phyloP scores from a whole-genome alignment of 2,797 vertebrate genomes.

The Pantherophis vulpinus region DNA sequence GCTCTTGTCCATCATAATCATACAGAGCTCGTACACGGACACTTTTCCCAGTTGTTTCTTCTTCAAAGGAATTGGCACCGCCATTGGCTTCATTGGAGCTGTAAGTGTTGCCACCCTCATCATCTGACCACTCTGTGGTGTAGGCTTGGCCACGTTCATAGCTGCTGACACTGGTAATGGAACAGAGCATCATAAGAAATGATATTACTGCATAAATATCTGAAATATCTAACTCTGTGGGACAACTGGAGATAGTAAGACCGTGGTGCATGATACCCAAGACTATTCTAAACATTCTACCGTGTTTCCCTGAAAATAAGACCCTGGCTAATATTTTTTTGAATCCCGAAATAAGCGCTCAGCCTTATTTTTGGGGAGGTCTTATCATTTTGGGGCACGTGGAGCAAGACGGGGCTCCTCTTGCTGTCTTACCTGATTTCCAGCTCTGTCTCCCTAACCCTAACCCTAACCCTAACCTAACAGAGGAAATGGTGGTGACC shows the following conservation, averaged over 20 bases:
- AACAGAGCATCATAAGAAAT: neutral
- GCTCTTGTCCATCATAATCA: constrained; percentile 96
- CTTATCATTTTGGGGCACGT: too few relatives aligned
- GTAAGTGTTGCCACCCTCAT: constrained; percentile 85
- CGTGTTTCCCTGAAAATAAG: too few relatives aligned
- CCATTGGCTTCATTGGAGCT: constrained; percentile 88
- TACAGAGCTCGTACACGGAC: constrained; percentile 92
- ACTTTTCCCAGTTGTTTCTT: constrained; percentile 77
- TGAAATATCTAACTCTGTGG: neutral
- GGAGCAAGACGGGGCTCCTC: too few relatives aligned
- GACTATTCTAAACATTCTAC: neutral
- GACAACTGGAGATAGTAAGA: neutral
- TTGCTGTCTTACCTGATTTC: too few relatives aligned
- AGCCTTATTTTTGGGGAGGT: too few relatives aligned
- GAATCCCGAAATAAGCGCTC: too few relatives aligned
- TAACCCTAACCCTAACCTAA: too few relatives aligned
- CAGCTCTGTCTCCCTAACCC: too few relatives aligned
- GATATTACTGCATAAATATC: neutral
- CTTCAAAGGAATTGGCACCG: constrained; percentile 88
- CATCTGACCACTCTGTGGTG: constrained; percentile 93
- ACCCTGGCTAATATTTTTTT: too few relatives aligned
- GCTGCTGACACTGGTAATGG: constrained; percentile 86
- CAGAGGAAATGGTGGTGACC: too few relatives aligned
- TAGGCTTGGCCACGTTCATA: constrained; percentile 92
- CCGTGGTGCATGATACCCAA: neutral